Evolutionary conservation across 2,888 invertebrate genomes (phyloP).

Genomic region (Julus scandinavius): DNA sequence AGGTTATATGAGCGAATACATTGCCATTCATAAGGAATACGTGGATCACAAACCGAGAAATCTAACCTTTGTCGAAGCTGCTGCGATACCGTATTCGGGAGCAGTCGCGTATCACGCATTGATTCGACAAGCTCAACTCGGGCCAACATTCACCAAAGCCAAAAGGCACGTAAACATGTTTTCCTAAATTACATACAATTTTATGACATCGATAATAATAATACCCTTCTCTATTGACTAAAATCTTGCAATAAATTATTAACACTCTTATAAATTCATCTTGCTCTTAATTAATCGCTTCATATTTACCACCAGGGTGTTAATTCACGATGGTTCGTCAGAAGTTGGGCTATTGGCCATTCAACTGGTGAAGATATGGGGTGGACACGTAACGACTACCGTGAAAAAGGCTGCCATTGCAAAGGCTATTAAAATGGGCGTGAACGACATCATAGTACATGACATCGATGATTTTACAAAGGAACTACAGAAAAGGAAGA

Average conservation of each 20-base stretch:
- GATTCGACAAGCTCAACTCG: constrained; percentile 67
- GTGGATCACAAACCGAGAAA: constrained; percentile 71
- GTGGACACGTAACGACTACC: constrained; percentile 70
- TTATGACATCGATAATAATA: too few relatives aligned
- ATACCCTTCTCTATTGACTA: not conserved
- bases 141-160: constrained; percentile 68
- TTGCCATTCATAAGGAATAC: constrained; percentile 58
- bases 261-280: constrained; percentile 11
- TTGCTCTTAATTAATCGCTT: constrained; percentile 48
- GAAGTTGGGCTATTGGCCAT: constrained; percentile 72
- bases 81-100: constrained; percentile 73
- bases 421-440: constrained; percentile 71
- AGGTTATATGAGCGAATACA: constrained; percentile 63
- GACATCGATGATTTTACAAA: constrained; percentile 60
- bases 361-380: constrained; percentile 72
- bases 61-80: constrained; percentile 72
- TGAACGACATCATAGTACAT: constrained; percentile 68
- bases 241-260: not conserved
- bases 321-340: constrained; percentile 72
- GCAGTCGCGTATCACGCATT: constrained; percentile 71
- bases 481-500: constrained; percentile 60
- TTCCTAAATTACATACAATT: not conserved
- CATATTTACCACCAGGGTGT: constrained; percentile 65
- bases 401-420: constrained; percentile 68
- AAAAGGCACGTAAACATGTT: constrained; percentile 67